Conservation (phyloP, 92 coral and sea anemone species). For the Umimayanthus chanpuru region DNA sequence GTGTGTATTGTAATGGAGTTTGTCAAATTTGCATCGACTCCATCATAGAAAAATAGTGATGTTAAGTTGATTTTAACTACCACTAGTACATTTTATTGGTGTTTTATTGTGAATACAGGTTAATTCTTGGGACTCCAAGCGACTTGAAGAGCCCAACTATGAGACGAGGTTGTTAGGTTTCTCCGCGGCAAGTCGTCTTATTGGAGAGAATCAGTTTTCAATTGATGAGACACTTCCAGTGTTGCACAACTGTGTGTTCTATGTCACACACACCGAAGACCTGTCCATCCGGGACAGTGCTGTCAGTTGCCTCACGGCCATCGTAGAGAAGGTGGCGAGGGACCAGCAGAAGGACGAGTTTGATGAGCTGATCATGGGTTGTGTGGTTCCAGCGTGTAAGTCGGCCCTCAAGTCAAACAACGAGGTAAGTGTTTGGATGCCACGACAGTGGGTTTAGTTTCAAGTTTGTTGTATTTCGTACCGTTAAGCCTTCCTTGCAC, state of each 20-base stretch:
- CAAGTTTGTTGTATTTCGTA: too few relatives aligned
- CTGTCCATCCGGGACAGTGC: constrained; percentile 91
- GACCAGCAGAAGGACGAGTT: constrained; percentile 64
- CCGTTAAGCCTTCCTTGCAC: too few relatives aligned
- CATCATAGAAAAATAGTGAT: not conserved
- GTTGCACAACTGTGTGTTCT: constrained; percentile 81
- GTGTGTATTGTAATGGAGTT: not conserved
- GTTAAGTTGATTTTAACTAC: too few relatives aligned
- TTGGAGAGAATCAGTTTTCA: constrained; percentile 45
- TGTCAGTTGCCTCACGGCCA: constrained; percentile 72
- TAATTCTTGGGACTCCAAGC: constrained; percentile 85
- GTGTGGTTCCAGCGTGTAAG: constrained; percentile 79
- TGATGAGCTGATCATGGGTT: constrained; percentile 72
- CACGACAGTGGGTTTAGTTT: too few relatives aligned
- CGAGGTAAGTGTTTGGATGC: constrained; percentile 66
- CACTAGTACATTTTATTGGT: too few relatives aligned
- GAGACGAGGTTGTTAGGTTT: constrained; percentile 67
- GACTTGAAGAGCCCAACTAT: constrained; percentile 91
- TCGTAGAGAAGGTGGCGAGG: constrained; percentile 67
- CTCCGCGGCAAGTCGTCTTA: constrained; percentile 54
- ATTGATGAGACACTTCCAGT: constrained; percentile 66
- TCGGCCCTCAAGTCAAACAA: constrained; percentile 74
- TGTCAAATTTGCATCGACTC: not conserved
- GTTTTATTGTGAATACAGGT: not conserved
- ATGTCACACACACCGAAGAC: constrained; percentile 76